Evolutionary conservation across 2,888 invertebrate genomes (phyloP).

Genomic region (Napeogenes inachia): DNA sequence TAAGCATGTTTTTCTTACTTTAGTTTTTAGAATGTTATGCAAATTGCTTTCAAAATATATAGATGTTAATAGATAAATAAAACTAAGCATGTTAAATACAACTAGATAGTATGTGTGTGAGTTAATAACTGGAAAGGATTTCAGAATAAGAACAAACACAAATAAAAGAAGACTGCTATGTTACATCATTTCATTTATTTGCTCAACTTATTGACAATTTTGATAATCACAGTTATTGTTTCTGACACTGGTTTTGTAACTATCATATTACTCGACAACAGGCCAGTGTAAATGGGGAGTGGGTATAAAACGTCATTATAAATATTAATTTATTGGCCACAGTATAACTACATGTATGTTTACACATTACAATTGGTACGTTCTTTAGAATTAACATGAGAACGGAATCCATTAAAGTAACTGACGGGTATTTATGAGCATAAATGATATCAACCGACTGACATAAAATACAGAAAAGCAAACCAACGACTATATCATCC

Average conservation of each 20-base stretch:
- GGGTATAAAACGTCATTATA: constrained; percentile 72
- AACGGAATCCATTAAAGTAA: too few species aligned
- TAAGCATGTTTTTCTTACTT: too few species aligned
- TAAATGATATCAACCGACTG: constrained; percentile 46
- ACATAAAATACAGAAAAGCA: constrained; percentile 33
- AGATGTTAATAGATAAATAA: too few species aligned
- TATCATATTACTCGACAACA: constrained; percentile 60
- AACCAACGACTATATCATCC: constrained; percentile 33
- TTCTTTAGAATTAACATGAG: constrained; percentile 20
- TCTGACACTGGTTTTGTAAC: constrained; percentile 72
- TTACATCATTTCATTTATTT: constrained; percentile 74
- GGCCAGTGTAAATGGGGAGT: constrained; percentile 70
- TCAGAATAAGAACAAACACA: background rate
- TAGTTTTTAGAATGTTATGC: too few species aligned
- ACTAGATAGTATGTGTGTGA: too few species aligned
- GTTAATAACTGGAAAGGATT: too few species aligned
- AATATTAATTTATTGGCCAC: constrained; percentile 75
- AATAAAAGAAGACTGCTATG: constrained; percentile 33
- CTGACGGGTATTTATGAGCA: constrained; percentile 40
- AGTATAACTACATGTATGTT: constrained; percentile 55
- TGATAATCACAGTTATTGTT: constrained; percentile 76
- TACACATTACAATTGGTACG: constrained; percentile 45
- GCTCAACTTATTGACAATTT: constrained; percentile 78
- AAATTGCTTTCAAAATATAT: too few species aligned
- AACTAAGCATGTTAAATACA: too few species aligned